A percentile compares a stretch with the other conserved stretches of the same genome.
Conservation (phyloP, 2,113 vertebrate species). For the Orientallactaga bullata region DNA sequence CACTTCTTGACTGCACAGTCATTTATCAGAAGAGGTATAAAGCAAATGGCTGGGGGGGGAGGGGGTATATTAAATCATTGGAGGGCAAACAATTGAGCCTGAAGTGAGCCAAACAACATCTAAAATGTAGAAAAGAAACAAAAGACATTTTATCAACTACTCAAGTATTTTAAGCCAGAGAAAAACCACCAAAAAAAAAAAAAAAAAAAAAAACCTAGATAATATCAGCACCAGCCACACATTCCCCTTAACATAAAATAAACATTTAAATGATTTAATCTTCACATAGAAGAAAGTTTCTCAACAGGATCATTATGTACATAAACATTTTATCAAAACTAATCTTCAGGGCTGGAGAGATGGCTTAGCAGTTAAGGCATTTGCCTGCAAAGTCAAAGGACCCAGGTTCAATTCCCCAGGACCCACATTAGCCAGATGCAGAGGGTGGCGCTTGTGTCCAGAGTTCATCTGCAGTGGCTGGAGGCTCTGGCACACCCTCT, state of each 20-base stretch:
- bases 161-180: constrained; percentile 75
- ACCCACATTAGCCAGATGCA: too few species aligned
- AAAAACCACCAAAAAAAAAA: constrained; percentile 72
- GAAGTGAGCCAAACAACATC: constrained; percentile 63
- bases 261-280: constrained; percentile 65
- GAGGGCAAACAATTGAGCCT: constrained; percentile 75
- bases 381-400: too few species aligned
- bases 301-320: constrained; percentile 35
- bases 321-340: constrained; percentile 58
- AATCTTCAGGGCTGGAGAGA: too few species aligned
- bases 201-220: constrained; percentile 8
- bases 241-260: constrained; percentile 58
- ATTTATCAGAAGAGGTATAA: constrained; percentile 68
- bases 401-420: too few species aligned
- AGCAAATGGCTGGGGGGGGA: constrained; percentile 66
- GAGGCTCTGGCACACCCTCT: too few species aligned
- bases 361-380: too few species aligned
- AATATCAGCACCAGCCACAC: constrained; percentile 73
- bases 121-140: constrained; percentile 40
- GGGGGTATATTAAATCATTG: constrained; percentile 75
- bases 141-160: constrained; percentile 76
- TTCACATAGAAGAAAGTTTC: constrained; percentile 70
- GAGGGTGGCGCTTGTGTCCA: too few species aligned
- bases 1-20: constrained; percentile 53
- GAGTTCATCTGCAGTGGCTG: too few species aligned